phyloP scores from a whole-genome alignment of 2,888 invertebrate genomes.

The Pachydiplax longipennis region DNA sequence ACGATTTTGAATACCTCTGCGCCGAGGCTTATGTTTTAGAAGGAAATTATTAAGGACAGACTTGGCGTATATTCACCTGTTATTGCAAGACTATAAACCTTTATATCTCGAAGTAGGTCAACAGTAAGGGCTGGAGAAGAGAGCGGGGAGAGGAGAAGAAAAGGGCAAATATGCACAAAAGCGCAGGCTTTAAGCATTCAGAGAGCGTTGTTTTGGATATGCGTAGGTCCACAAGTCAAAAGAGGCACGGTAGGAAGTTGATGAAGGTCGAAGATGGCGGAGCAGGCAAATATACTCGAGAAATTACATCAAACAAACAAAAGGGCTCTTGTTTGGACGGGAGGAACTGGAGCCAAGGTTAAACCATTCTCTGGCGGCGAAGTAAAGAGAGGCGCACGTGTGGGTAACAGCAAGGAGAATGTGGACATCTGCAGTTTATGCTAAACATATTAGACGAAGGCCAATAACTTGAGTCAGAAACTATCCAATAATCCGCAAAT shows the following conservation, averaged over 20 bases:
- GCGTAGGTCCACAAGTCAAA: background rate
- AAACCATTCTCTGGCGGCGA: background rate
- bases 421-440: no score
- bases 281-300: constrained; percentile 2
- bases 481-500: no score
- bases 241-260: background rate
- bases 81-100: background rate
- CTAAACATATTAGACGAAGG: no score
- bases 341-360: background rate
- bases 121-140: no score
- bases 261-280: constrained; percentile 13
- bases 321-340: background rate
- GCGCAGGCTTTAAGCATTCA: background rate
- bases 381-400: background rate
- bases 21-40: no score
- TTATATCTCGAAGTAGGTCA: background rate
- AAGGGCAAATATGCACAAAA: background rate
- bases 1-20: no score
- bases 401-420: background rate
- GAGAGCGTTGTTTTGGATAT: background rate
- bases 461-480: no score
- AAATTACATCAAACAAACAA: constrained; percentile 6
- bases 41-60: no score
- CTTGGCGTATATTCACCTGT: no score
- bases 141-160: background rate